These are phyloP conservation scores for Astreopora myriophthalma DNA, from an alignment of 64 coral and sea anemone species.

Conservation along the genomic window DNA sequence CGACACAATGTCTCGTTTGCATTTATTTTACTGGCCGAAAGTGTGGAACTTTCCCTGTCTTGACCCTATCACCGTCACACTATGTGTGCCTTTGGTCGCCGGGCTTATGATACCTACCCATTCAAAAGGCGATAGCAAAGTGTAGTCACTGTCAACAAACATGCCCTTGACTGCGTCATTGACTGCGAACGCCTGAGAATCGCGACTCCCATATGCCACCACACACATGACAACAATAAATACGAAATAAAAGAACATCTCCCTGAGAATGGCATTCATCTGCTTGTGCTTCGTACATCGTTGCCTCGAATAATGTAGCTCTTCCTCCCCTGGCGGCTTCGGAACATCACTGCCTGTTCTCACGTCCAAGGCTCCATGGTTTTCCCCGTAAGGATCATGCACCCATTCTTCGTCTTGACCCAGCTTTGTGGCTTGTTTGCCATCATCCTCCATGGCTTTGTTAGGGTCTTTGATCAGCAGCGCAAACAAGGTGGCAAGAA, in stretches of 20 bases:
- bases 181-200: constrained; percentile 13
- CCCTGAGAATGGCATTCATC: constrained; percentile 77
- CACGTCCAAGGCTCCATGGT: no score
- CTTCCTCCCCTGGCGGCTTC: constrained; percentile 67
- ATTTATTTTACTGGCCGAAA: no score
- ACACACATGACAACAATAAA: constrained; percentile 54
- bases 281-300: constrained; percentile 76
- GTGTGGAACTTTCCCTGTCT: no score
- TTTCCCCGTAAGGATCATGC: constrained; percentile 45
- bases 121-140: constrained; percentile 1
- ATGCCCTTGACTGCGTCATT: not conserved
- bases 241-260: constrained; percentile 71
- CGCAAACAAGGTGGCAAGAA: constrained; percentile 20
- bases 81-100: not conserved
- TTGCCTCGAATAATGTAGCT: constrained; percentile 65
- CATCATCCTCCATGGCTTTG: constrained; percentile 22
- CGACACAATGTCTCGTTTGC: no score
- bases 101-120: not conserved
- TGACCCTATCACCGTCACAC: no score
- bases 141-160: constrained; percentile 32
- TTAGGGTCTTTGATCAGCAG: constrained; percentile 67
- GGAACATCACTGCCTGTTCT: not conserved
- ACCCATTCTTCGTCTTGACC: constrained; percentile 80
- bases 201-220: constrained; percentile 72
- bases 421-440: not conserved